Conservation (phyloP, 2,113 vertebrate species). For the Haemorhous mexicanus region DNA sequence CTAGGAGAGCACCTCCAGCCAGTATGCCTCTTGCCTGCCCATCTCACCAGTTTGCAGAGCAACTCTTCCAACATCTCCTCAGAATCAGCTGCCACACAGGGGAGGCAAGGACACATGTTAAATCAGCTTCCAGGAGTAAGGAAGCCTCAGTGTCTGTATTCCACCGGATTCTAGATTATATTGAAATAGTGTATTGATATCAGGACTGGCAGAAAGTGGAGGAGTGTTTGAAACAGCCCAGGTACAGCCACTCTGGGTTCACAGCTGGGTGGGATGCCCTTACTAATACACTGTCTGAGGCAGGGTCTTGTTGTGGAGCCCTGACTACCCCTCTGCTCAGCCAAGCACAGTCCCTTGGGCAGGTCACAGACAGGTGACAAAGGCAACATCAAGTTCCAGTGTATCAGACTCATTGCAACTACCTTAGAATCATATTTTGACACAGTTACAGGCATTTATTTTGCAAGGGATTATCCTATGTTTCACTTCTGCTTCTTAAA, state of each 20-base stretch:
- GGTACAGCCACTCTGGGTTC: fast-evolving
- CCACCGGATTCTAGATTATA: not conserved
- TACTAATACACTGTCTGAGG: not conserved
- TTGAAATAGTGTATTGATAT: fast-evolving
- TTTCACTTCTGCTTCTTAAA: not conserved
- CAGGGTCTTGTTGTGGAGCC: fast-evolving
- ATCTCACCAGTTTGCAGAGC: not conserved
- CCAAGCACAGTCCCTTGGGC: fast-evolving
- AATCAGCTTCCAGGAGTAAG: not conserved
- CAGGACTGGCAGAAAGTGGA: not conserved
- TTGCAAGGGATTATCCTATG: not conserved
- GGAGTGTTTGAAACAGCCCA: not conserved
- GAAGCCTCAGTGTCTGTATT: not conserved
- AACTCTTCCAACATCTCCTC: not conserved
- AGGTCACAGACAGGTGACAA: not conserved
- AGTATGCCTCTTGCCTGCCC: fast-evolving
- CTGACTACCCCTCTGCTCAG: not conserved
- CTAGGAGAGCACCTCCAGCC: not conserved
- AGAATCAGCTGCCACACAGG: fast-evolving
- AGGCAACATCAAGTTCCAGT: not conserved
- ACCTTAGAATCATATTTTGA: not conserved
- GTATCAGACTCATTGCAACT: not conserved
- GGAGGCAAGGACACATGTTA: not conserved
- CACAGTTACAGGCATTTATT: not conserved
- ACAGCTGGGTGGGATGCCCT: fast-evolving